Evolutionary conservation across 2,797 vertebrate genomes (phyloP).

Genomic region (Hydrophis major): DNA sequence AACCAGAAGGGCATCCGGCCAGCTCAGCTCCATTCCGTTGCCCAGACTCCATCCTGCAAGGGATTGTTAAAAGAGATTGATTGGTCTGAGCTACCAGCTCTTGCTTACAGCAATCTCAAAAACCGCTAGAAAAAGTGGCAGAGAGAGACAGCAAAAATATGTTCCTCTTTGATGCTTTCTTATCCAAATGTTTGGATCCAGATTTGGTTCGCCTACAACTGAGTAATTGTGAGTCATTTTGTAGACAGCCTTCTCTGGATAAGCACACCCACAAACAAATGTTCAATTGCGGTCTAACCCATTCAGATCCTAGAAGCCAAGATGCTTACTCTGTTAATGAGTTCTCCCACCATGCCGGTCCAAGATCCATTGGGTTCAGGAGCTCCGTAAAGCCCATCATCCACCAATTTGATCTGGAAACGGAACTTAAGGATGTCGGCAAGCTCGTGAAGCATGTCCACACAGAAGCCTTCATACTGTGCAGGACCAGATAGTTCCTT

Average conservation of each 20-base stretch:
- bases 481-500: conserved; percentile 78
- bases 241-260: not conserved
- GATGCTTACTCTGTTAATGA: conserved; percentile 84
- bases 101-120: not conserved
- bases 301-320: not conserved
- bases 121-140: not conserved
- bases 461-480: conserved; percentile 90
- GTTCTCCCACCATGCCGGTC: conserved; percentile 93
- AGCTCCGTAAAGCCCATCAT: conserved; percentile 86
- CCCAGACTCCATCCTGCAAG: too few relatives aligned
- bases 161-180: not conserved
- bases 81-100: not conserved
- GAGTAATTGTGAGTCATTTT: not conserved
- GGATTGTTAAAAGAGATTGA: too few relatives aligned
- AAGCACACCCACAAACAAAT: not conserved
- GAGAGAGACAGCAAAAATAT: not conserved
- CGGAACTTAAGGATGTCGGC: conserved; percentile 85
- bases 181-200: not conserved
- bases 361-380: conserved; percentile 90
- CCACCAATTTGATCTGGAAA: conserved; percentile 86
- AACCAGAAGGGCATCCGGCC: too few relatives aligned
- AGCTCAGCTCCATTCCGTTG: too few relatives aligned
- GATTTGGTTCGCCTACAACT: not conserved
- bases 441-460: conserved; percentile 89
- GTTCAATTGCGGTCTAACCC: not conserved